Evolutionary conservation across 2,113 vertebrate species (phyloP).

Genomic region (Vireo altiloquus): DNA sequence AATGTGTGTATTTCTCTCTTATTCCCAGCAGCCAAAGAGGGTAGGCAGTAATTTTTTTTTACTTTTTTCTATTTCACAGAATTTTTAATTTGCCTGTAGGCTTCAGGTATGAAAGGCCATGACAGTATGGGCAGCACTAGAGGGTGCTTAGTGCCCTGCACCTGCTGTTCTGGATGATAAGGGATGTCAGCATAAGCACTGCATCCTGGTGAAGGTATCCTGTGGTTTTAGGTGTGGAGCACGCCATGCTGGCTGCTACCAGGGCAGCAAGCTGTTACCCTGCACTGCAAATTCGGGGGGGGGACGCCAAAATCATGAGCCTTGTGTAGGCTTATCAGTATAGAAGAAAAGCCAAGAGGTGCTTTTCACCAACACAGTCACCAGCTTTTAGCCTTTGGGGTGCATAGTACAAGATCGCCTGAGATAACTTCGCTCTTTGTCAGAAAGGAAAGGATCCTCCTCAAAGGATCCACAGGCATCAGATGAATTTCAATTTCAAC

Average conservation of each 20-base stretch:
- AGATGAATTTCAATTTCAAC: constrained; percentile 37
- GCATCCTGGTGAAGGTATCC: background rate
- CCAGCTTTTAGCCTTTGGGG: background rate
- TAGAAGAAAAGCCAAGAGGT: background rate
- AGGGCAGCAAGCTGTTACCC: background rate
- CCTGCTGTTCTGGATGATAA: background rate
- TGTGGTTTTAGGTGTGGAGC: background rate
- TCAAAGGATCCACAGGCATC: constrained; percentile 6
- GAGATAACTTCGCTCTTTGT: background rate
- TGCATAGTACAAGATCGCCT: background rate
- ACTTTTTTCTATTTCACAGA: background rate
- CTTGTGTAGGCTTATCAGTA: background rate
- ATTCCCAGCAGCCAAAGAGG: background rate
- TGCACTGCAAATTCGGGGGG: background rate
- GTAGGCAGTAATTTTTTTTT: background rate
- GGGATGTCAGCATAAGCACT: background rate
- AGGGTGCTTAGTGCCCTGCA: background rate
- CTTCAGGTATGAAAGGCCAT: background rate
- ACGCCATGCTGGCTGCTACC: rapidly evolving
- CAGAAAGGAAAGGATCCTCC: background rate
- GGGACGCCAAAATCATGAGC: background rate
- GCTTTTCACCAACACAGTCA: background rate
- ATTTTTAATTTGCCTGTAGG: background rate
- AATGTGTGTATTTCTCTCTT: background rate
- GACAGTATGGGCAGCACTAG: rapidly evolving